These are phyloP conservation scores for Nasonia oneida DNA, from an alignment of 2,888 invertebrate genomes.

Conservation along the genomic window DNA sequence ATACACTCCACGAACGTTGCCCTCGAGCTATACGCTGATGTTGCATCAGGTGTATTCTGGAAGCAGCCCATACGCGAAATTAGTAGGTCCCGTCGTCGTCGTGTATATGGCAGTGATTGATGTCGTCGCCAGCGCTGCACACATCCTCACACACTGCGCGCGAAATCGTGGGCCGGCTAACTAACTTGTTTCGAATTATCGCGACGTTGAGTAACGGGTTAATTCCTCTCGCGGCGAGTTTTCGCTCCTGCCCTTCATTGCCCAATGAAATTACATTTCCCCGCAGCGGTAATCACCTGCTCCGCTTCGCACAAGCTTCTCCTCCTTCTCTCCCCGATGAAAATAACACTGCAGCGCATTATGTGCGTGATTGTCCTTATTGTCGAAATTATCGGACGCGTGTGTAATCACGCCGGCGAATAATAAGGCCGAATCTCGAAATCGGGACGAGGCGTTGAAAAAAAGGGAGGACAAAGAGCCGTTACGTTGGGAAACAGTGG, in stretches of 20 bases:
- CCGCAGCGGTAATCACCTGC: not conserved
- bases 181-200: slow-evolving; percentile 52
- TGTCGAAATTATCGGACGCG: not conserved
- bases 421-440: not conserved
- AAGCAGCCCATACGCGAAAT: slow-evolving; percentile 20
- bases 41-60: too few species aligned
- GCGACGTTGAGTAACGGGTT: slow-evolving; percentile 29
- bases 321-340: not conserved
- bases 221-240: slow-evolving; percentile 24
- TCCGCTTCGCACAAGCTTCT: not conserved
- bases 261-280: slow-evolving; percentile 7
- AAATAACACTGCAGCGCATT: not conserved
- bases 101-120: slow-evolving; percentile 27
- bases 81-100: slow-evolving; percentile 15
- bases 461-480: not conserved
- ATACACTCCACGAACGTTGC: not conserved
- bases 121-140: not conserved
- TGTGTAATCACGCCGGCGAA: not conserved
- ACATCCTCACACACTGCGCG: not conserved
- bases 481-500: not conserved
- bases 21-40: not conserved
- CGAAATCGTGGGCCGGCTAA: not conserved
- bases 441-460: not conserved
- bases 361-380: not conserved
- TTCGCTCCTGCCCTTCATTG: slow-evolving; percentile 21